phyloP scores from a whole-genome alignment of 1,140 invertebrate genomes.

The Zaprionus camerounensis region DNA sequence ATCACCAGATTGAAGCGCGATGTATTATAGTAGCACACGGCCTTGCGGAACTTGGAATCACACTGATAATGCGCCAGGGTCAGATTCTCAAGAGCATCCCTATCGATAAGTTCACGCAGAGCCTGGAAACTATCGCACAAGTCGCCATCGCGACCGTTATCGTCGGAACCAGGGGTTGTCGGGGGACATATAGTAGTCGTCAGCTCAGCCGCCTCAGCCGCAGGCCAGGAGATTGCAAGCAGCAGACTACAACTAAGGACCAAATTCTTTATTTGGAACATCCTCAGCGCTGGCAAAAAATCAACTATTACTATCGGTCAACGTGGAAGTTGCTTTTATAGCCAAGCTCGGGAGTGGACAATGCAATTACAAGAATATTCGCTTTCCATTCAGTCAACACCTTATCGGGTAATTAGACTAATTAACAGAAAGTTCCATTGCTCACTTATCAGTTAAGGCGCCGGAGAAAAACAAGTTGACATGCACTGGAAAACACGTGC shows the following conservation, averaged over 20 bases:
- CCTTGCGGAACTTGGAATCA: constrained; percentile 58
- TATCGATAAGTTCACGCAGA: constrained; percentile 55
- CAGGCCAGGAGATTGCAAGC: constrained; percentile 10
- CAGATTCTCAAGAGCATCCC: constrained; percentile 27
- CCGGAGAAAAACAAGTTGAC: constrained; percentile 19
- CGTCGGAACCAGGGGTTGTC: fast-evolving
- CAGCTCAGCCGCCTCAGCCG: not conserved
- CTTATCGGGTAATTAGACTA: constrained; percentile 54
- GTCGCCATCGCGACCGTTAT: not conserved
- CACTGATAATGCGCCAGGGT: constrained; percentile 65
- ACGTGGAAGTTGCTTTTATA: constrained; percentile 58
- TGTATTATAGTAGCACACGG: constrained; percentile 60
- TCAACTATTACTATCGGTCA: constrained; percentile 24
- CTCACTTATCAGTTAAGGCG: constrained; percentile 31
- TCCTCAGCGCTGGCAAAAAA: constrained; percentile 15
- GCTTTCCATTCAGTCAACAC: constrained; percentile 16
- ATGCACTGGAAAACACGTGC: not conserved
- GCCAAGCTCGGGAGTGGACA: constrained; percentile 5
- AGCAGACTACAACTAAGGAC: constrained; percentile 20
- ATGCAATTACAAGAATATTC: constrained; percentile 52
- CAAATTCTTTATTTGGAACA: constrained; percentile 42
- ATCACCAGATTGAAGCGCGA: constrained; percentile 38
- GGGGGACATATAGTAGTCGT: not conserved
- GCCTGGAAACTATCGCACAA: constrained; percentile 51
- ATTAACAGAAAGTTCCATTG: constrained; percentile 26